A percentile compares a stretch with the other conserved stretches of the same genome.
These are phyloP conservation scores for Zele albiditarsus DNA, from an alignment of 2,888 invertebrate species.

Conservation along the genomic window DNA sequence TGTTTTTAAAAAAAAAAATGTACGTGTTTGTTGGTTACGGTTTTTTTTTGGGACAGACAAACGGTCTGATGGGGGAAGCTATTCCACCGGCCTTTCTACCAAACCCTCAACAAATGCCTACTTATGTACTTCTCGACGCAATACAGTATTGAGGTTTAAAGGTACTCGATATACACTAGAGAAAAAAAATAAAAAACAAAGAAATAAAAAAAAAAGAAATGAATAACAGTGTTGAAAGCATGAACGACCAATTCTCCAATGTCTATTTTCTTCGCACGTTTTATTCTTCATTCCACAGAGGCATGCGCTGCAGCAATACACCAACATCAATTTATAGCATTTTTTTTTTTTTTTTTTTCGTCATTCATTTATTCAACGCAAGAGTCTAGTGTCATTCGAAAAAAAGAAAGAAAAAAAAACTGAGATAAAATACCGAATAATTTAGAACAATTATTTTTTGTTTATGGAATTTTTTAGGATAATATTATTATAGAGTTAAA, in stretches of 20 bases:
- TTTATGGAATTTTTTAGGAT: too few relatives aligned
- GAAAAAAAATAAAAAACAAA: constrained; percentile 27
- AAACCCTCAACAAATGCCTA: constrained; percentile 77
- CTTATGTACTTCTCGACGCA: constrained; percentile 78
- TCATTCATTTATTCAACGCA: constrained; percentile 31
- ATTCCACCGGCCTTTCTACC: constrained; percentile 74
- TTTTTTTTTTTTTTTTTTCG: constrained; percentile 32
- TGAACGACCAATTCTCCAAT: constrained; percentile 14
- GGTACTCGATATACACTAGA: constrained; percentile 58
- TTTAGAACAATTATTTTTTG: too few relatives aligned
- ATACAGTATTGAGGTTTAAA: constrained; percentile 78
- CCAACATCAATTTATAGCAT: not conserved
- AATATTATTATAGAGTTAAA: too few relatives aligned
- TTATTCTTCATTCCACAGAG: constrained; percentile 6
- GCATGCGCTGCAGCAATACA: constrained; percentile 21
- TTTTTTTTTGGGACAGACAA: constrained; percentile 69
- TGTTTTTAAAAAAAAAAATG: constrained; percentile 37
- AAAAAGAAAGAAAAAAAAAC: too few relatives aligned
- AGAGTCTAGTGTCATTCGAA: too few relatives aligned
- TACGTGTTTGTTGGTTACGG: constrained; percentile 66
- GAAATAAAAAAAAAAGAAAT: constrained; percentile 24
- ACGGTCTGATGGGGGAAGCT: constrained; percentile 73
- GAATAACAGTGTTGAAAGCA: constrained; percentile 15
- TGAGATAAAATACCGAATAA: too few relatives aligned
- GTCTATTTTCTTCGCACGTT: constrained; percentile 28